Conservation (phyloP, 2,113 vertebrate genomes). For the Progne subis region DNA sequence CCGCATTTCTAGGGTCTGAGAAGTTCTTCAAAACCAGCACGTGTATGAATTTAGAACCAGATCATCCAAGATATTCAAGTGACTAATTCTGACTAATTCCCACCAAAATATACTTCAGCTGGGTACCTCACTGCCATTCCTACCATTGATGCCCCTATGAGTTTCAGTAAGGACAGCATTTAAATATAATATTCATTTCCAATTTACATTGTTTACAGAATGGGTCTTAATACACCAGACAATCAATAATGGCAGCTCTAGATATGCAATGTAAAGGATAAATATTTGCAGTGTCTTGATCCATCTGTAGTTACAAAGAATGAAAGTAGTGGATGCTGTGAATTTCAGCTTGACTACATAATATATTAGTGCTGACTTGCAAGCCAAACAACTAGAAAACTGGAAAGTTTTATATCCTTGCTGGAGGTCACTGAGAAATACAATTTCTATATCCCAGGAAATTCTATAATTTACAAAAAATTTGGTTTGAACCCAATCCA, state of each 20-base stretch:
- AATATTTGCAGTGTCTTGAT: background rate
- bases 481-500: background rate
- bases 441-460: background rate
- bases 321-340: background rate
- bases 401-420: background rate
- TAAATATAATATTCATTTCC: background rate
- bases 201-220: background rate
- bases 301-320: background rate
- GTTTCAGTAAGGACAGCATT: background rate
- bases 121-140: background rate
- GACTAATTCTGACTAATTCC: background rate
- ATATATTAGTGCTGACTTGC: background rate
- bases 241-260: background rate
- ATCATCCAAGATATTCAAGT: background rate
- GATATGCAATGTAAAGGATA: rapidly evolving
- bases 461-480: background rate
- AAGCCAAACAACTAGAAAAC: background rate
- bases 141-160: background rate
- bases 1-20: background rate
- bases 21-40: background rate
- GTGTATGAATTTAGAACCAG: background rate
- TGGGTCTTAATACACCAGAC: background rate
- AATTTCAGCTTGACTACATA: background rate
- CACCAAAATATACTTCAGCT: background rate
- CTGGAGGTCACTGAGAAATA: background rate